Evolutionary conservation across 2,797 vertebrate genomes (phyloP).

Genomic region (Enteromius paludinosus): DNA sequence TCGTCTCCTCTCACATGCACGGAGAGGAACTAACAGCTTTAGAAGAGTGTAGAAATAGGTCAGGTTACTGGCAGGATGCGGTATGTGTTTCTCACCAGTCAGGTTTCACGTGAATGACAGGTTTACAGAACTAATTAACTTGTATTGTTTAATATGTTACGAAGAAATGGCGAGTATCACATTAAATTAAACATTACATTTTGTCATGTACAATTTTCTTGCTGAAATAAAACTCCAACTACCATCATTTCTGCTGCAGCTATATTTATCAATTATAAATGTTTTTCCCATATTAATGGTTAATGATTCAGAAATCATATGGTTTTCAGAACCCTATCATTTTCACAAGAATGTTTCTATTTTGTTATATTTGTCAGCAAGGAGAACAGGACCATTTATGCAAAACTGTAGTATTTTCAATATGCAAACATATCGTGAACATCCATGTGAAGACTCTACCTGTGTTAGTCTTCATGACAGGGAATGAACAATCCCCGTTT

Average conservation of each 20-base stretch:
- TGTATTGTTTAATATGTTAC: background rate
- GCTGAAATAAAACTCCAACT: background rate
- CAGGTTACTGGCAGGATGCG: conserved; percentile 15
- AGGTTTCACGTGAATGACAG: conserved; percentile 9
- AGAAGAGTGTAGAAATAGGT: background rate
- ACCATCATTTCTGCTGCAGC: background rate
- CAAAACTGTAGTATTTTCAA: background rate
- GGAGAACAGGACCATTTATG: background rate
- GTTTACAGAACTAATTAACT: background rate
- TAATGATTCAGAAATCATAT: background rate
- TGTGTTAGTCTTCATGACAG: conserved; percentile 45
- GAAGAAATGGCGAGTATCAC: background rate
- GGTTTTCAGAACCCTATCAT: background rate
- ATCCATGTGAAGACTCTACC: background rate
- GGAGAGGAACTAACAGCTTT: background rate
- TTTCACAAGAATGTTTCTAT: background rate
- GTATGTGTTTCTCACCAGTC: background rate
- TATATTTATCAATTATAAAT: background rate
- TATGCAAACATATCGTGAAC: background rate
- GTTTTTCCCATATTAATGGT: background rate
- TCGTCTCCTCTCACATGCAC: background rate
- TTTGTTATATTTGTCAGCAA: background rate
- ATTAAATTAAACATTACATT: background rate
- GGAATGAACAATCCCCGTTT: conserved; percentile 43
- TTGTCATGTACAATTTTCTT: background rate